Evolutionary conservation across 2,888 invertebrate species (phyloP).

Genomic region (Stictocephala bisonia): DNA sequence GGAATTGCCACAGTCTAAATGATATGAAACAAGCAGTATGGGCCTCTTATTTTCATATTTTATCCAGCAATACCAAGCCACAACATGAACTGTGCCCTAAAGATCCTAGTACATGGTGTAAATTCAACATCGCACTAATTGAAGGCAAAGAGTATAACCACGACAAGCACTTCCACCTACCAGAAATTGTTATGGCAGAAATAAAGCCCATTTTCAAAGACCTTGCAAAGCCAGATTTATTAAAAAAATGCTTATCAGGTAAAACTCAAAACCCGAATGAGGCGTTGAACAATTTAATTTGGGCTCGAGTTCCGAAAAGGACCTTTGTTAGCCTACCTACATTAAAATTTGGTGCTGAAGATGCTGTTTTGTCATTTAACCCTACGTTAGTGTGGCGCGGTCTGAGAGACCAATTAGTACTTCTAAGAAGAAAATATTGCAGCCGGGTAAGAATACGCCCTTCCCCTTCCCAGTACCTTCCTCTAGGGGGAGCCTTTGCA

Average conservation of each 20-base stretch:
- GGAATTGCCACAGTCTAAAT: constrained; percentile 53
- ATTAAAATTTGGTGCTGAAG: neutral
- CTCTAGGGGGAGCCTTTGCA: no score
- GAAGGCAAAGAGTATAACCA: neutral
- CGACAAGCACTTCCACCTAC: constrained; percentile 6
- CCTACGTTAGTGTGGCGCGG: no score
- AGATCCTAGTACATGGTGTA: constrained; percentile 55
- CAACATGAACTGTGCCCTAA: constrained; percentile 55
- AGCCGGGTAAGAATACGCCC: no score
- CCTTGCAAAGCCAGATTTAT: neutral
- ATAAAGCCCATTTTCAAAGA: constrained; percentile 22
- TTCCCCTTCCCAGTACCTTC: no score
- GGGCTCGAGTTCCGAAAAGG: neutral
- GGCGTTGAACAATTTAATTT: neutral
- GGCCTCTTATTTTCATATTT: constrained; percentile 56
- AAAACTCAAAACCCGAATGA: constrained; percentile 11
- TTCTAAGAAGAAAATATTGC: no score
- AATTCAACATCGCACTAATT: constrained; percentile 49
- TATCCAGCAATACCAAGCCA: no score
- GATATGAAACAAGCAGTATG: constrained; percentile 58
- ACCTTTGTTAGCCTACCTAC: constrained; percentile 3
- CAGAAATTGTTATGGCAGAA: constrained; percentile 8
- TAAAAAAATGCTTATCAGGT: neutral
- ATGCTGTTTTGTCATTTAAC: constrained; percentile 16
- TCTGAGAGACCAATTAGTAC: no score